These are phyloP conservation scores for Ambastaia sidthimunki DNA, from an alignment of 2,797 vertebrate species.

Conservation along the genomic window DNA sequence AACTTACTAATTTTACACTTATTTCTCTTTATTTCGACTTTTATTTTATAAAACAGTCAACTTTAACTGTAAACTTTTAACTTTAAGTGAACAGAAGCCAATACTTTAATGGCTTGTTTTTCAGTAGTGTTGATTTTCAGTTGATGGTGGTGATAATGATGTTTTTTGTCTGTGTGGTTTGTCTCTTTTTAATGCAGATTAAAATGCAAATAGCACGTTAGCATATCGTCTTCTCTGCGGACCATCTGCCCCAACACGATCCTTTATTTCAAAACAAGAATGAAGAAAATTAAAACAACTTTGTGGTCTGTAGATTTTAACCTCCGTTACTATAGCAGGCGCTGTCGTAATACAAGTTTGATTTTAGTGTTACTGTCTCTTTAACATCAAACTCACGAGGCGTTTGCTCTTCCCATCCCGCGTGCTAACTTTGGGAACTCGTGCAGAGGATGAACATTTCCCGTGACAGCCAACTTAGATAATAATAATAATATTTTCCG, in stretches of 20 bases:
- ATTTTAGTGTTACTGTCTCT: constrained; percentile 57
- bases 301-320: not conserved
- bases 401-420: constrained; percentile 58
- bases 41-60: not conserved
- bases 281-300: not conserved
- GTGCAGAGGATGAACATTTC: not conserved
- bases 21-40: not conserved
- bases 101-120: not conserved
- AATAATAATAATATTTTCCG: not conserved
- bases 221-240: constrained; percentile 20
- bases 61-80: too few relatives aligned
- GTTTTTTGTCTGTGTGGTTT: not conserved
- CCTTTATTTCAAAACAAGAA: not conserved
- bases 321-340: constrained; percentile 64
- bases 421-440: constrained; percentile 62
- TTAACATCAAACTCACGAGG: constrained; percentile 71
- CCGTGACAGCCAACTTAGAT: not conserved
- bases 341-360: constrained; percentile 55
- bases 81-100: not conserved
- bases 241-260: not conserved
- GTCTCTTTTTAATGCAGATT: constrained; percentile 43
- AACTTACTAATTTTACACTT: too few relatives aligned
- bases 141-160: not conserved
- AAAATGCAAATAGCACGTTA: constrained; percentile 54
- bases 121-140: not conserved